A percentile compares a stretch with the other conserved stretches of the same genome.
Evolutionary conservation across 2,113 vertebrate species (phyloP).

Genomic region (Centropus bengalensis): DNA sequence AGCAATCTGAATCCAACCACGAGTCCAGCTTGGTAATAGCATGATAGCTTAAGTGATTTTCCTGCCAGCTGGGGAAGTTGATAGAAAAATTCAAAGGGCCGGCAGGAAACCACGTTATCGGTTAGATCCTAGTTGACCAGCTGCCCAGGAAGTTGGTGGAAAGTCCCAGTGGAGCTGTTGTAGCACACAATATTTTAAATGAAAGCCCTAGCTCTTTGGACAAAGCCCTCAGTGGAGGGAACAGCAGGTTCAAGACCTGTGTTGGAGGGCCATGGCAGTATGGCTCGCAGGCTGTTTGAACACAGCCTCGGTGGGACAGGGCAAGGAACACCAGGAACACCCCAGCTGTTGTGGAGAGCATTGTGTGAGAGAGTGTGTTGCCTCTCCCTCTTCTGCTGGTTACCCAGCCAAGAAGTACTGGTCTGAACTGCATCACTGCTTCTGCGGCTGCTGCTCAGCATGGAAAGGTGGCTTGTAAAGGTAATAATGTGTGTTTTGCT

Average conservation of each 20-base stretch:
- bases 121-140: not conserved
- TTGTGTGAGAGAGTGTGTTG: not conserved
- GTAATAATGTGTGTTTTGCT: not conserved
- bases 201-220: not conserved
- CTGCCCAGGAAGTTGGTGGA: not conserved
- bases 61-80: not conserved
- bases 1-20: not conserved
- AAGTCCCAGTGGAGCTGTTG: not conserved
- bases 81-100: not conserved
- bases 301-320: not conserved
- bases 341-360: not conserved
- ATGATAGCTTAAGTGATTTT: not conserved
- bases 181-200: not conserved
- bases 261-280: not conserved
- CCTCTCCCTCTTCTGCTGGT: not conserved
- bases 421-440: slow-evolving; percentile 23
- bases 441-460: slow-evolving; percentile 18
- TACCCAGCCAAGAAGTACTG: not conserved
- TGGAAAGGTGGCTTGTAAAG: not conserved
- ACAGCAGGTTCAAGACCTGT: accelerated
- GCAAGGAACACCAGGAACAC: not conserved
- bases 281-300: not conserved
- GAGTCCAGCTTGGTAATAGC: not conserved
- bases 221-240: not conserved
- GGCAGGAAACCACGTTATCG: not conserved